Evolutionary conservation across 2,113 vertebrate species (phyloP).

Genomic region (Gymnocephalus cernua): DNA sequence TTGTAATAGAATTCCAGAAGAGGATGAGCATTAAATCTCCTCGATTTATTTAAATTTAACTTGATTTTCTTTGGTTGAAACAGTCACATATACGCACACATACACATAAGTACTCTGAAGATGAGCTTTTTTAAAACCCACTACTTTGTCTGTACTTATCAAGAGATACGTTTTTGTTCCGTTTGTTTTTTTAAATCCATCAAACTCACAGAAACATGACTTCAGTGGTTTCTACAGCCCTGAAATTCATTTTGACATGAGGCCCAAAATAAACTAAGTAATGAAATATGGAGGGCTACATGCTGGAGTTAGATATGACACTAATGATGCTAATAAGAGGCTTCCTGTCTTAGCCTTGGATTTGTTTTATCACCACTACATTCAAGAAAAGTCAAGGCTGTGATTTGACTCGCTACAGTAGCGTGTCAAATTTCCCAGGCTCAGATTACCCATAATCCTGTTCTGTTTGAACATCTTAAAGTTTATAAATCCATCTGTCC

Average conservation of each 20-base stretch:
- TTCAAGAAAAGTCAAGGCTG: not conserved
- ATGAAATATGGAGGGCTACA: not conserved
- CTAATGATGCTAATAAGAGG: not conserved
- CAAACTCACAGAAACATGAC: not conserved
- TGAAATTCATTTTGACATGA: not conserved
- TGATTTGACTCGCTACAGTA: not conserved
- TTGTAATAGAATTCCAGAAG: too few species aligned
- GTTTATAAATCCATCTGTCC: not conserved
- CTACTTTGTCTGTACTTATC: too few species aligned
- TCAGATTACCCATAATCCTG: slow-evolving; percentile 22
- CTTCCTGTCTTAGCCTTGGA: not conserved
- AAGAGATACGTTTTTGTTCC: too few species aligned
- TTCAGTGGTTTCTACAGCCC: not conserved
- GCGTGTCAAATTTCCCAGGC: not conserved
- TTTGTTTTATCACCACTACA: not conserved
- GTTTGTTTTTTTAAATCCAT: not conserved
- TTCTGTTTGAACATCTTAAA: not conserved
- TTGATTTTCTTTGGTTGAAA: not conserved
- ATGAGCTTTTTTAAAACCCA: not conserved
- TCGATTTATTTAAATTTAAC: not conserved
- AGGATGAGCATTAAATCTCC: not conserved
- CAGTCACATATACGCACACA: not conserved
- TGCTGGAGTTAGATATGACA: not conserved
- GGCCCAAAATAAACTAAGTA: not conserved
- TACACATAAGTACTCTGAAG: not conserved